Base-by-base conservation (phyloP, 2,888 invertebrate genomes). In the Nomada goodeniana region DNA sequence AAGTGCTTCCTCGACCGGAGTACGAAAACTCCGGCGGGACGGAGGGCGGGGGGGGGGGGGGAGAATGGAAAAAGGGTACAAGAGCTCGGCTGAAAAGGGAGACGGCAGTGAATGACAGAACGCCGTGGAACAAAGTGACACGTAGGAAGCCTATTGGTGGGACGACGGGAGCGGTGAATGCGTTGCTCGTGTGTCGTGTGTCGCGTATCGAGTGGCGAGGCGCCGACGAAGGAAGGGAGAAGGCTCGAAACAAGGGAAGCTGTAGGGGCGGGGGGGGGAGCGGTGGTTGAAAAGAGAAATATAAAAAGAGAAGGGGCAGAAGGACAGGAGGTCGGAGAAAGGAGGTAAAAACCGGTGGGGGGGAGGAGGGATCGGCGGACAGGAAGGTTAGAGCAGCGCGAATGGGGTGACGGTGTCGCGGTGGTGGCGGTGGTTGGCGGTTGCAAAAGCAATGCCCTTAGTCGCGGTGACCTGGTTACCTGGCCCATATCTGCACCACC, bases 401-500 rank as follows among this genome's bases (percentile, higher is more conserved):
- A 60, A 71, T 23, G 78, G 73, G 85, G 82, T 72, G 80, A 75
- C 59, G 61, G 60, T 69, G 79, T n/a, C 61, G n/a, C 29, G 75
- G 76, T 63, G 83, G 59, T 61, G 65, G 70, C 72, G 86, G 82
- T 82, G 83, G 84, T 88, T 77, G 84, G 86, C 79, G 88, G 85
- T 87, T 88, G 89, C 86, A 89, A 91, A 88, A 91, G 91, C 91
- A 90, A 90, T 91, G 89, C 89, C 88, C 91, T 89, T 85, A 81
- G 89, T 90, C 88, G 90, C 86, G 86, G 89, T 91, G 91, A 92
- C 91, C 92, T 83, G 91, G 91, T 91, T 92, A 91, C 90, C 90
- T 90, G 90, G 88, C 89, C 89, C 87, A 91, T 88, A 90, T 91
- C 85, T 80, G 72, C 69, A 61, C 76, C 71, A 78, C 71, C 73